Evolutionary conservation across 2,797 vertebrate genomes (phyloP).

Genomic region (Netta rufina): DNA sequence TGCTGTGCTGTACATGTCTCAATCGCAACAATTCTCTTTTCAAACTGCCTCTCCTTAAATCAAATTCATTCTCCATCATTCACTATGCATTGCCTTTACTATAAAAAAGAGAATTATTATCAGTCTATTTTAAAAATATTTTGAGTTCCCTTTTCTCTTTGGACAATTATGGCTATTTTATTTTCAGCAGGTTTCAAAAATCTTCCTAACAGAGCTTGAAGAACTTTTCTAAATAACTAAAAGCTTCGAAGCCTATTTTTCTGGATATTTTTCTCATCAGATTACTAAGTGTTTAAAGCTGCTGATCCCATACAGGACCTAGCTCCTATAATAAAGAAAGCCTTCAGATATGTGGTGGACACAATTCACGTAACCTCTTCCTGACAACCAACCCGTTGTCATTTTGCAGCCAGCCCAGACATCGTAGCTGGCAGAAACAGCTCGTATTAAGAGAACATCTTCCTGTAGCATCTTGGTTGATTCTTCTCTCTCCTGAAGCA

Average conservation of each 20-base stretch:
- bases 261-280: background rate
- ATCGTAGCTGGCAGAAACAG: background rate
- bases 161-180: background rate
- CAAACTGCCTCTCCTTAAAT: background rate
- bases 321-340: background rate
- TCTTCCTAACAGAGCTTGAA: background rate
- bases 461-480: fast-evolving
- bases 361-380: background rate
- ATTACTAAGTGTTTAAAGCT: background rate
- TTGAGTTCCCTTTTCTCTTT: background rate
- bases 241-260: background rate
- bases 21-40: background rate
- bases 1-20: background rate
- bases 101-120: background rate
- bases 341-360: background rate
- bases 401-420: background rate
- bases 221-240: background rate
- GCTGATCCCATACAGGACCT: background rate
- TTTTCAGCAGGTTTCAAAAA: background rate
- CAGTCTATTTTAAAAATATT: background rate
- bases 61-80: background rate
- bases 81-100: background rate
- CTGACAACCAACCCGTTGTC: background rate
- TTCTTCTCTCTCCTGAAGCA: background rate
- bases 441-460: background rate